Conservation (phyloP, 2,797 vertebrate species). For the Malurus splendens region DNA sequence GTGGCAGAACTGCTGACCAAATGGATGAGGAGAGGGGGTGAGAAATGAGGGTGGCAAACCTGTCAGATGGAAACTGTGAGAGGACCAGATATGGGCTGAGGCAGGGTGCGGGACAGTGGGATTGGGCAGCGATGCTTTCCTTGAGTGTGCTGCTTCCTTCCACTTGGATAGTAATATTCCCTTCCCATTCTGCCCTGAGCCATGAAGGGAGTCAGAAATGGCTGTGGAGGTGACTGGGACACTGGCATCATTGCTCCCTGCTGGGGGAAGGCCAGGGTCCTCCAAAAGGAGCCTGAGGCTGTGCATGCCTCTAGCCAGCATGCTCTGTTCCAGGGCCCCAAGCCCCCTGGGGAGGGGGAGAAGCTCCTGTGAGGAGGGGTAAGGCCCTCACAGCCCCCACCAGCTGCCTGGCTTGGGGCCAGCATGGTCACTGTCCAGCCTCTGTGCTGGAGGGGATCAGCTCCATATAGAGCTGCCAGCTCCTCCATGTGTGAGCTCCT, state of each 20-base stretch:
- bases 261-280: not conserved
- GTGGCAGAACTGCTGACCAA: not conserved
- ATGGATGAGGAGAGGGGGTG: not conserved
- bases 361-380: not conserved
- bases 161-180: not conserved
- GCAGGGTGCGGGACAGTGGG: not conserved
- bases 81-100: not conserved
- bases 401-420: not conserved
- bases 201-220: not conserved
- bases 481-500: not conserved
- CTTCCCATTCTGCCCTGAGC: not conserved
- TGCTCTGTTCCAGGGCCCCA: accelerated
- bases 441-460: not conserved
- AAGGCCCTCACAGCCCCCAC: not conserved
- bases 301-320: not conserved
- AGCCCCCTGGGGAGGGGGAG: not conserved
- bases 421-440: not conserved
- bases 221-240: not conserved
- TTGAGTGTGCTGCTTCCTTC: not conserved
- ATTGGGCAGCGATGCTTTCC: accelerated
- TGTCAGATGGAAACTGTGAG: not conserved
- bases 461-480: not conserved
- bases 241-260: not conserved
- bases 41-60: not conserved
- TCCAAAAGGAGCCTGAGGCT: not conserved